Conservation (phyloP, 1,140 invertebrate species). For the Pantala flavescens region DNA sequence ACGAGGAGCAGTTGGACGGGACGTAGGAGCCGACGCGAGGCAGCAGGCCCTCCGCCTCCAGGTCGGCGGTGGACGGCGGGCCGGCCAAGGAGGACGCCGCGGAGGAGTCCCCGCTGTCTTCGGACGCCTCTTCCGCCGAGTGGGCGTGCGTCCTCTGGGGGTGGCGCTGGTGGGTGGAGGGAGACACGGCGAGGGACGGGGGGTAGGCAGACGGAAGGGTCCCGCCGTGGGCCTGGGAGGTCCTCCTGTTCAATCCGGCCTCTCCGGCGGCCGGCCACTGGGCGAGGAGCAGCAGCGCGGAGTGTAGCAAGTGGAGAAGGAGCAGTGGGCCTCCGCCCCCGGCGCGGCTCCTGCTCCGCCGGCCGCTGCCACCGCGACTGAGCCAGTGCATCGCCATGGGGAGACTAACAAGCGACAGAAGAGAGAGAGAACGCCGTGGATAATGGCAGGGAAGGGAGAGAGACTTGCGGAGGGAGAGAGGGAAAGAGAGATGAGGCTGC, state of each 20-base stretch:
- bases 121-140: background rate
- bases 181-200: background rate
- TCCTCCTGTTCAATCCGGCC: background rate
- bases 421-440: background rate
- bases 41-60: slow-evolving; percentile 24
- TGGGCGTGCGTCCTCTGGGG: background rate
- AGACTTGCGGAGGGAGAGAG: background rate
- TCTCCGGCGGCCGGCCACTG: background rate
- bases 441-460: background rate
- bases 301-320: background rate
- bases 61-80: slow-evolving; percentile 1
- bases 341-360: background rate
- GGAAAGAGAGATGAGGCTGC: background rate
- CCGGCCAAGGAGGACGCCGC: background rate
- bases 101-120: background rate
- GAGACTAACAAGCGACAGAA: background rate
- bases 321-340: slow-evolving; percentile 14
- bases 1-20: slow-evolving; percentile 37
- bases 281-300: background rate
- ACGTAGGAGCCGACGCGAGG: background rate
- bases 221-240: background rate
- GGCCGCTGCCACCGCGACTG: slow-evolving; percentile 11
- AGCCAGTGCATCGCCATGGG: slow-evolving; percentile 6
- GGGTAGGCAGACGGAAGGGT: background rate
- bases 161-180: slow-evolving; percentile 11